These are phyloP conservation scores for Astreopora myriophthalma DNA, from an alignment of 64 coral and sea anemone genomes.

Conservation along the genomic window DNA sequence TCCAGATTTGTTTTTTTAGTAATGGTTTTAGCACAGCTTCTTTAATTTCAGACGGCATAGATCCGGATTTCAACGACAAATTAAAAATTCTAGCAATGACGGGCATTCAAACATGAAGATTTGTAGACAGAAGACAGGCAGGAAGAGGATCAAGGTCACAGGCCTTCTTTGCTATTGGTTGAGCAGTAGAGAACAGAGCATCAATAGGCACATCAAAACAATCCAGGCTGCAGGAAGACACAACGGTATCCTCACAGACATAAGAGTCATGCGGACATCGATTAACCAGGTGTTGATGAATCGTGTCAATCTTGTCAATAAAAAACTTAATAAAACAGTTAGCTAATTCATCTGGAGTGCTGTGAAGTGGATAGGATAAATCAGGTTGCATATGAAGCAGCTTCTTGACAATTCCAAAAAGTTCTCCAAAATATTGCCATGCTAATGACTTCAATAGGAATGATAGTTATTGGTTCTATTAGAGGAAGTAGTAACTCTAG, in stretches of 20 bases:
- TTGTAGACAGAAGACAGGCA: neutral
- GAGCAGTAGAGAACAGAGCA: neutral
- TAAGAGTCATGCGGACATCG: neutral
- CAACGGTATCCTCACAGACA: neutral
- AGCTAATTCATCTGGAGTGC: too few relatives aligned
- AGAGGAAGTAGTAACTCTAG: too few relatives aligned
- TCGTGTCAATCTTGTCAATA: too few relatives aligned
- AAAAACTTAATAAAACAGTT: too few relatives aligned
- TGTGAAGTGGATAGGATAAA: too few relatives aligned
- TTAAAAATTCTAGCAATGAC: neutral
- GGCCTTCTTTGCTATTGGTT: neutral
- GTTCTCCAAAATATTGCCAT: too few relatives aligned
- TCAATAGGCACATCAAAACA: neutral
- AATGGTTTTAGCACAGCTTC: neutral
- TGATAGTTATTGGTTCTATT: too few relatives aligned
- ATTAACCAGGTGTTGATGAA: too few relatives aligned
- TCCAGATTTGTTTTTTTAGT: constrained; percentile 20
- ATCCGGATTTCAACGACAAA: neutral
- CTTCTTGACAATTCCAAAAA: too few relatives aligned
- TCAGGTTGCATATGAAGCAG: too few relatives aligned
- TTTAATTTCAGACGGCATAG: neutral
- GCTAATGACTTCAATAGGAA: too few relatives aligned
- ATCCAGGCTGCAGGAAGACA: neutral
- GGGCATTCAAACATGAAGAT: neutral
- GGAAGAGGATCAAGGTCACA: constrained; percentile 15